These are phyloP conservation scores for Xenopus tropicalis DNA, from an alignment of 2,113 vertebrate species.

Conservation along the genomic window DNA sequence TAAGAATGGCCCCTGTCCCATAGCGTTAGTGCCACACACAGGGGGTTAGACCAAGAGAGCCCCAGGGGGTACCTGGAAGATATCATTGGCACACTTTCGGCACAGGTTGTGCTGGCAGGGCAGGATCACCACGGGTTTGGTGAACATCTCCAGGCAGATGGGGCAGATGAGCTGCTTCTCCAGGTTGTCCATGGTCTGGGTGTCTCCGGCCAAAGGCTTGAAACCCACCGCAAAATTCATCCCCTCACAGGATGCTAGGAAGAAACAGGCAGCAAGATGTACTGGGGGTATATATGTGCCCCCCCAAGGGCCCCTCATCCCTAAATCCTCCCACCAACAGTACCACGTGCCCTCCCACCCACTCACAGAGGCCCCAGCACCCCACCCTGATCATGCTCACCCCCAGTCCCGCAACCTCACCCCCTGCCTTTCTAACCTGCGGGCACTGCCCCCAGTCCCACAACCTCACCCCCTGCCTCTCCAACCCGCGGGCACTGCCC, in stretches of 20 bases:
- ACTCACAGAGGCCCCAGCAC: neutral
- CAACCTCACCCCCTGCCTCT: too few relatives aligned
- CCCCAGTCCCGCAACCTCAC: too few relatives aligned
- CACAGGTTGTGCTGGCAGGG: slow-evolving; percentile 79
- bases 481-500: too few relatives aligned
- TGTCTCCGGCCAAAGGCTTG: slow-evolving; percentile 72
- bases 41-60: too few relatives aligned
- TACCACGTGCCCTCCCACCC: neutral
- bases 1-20: too few relatives aligned
- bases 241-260: slow-evolving; percentile 41
- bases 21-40: too few relatives aligned
- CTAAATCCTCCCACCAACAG: neutral
- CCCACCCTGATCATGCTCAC: too few relatives aligned
- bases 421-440: too few relatives aligned
- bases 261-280: too few relatives aligned
- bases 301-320: neutral
- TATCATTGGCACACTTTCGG: slow-evolving; percentile 73
- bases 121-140: slow-evolving; percentile 76
- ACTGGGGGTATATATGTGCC: too few relatives aligned
- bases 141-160: slow-evolving; percentile 76
- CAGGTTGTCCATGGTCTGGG: slow-evolving; percentile 75
- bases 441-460: too few relatives aligned
- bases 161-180: slow-evolving; percentile 81
- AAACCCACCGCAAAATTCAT: slow-evolving; percentile 83
- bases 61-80: slow-evolving; percentile 65